phyloP scores from a whole-genome alignment of 2,797 vertebrate genomes.

The Neomorphus geoffroyi region DNA sequence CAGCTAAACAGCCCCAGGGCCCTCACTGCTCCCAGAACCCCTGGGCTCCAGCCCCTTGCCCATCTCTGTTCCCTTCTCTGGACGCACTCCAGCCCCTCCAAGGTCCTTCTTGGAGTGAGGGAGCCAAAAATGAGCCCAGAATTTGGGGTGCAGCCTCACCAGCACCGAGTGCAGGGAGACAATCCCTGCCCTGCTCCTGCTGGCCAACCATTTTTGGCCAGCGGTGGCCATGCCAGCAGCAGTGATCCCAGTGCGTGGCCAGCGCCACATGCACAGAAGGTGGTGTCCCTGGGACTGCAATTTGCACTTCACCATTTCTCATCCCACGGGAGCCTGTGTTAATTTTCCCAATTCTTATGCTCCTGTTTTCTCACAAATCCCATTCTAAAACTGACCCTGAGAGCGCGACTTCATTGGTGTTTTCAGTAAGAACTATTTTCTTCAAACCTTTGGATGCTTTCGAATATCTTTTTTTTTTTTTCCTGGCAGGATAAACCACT shows the following conservation, averaged over 20 bases:
- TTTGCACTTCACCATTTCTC: not conserved
- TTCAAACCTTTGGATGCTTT: slow-evolving; percentile 19
- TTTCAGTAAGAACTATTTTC: not conserved
- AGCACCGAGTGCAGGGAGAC: too few species aligned
- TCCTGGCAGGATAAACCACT: not conserved
- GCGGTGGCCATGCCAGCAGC: too few species aligned
- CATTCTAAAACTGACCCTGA: not conserved
- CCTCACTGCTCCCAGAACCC: too few species aligned
- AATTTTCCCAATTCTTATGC: not conserved
- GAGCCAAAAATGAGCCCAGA: too few species aligned
- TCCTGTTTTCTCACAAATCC: not conserved
- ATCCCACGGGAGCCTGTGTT: not conserved
- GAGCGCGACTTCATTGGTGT: not conserved
- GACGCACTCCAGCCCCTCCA: too few species aligned
- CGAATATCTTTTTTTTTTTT: not conserved
- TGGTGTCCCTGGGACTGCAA: fast-evolving
- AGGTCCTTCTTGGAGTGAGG: too few species aligned
- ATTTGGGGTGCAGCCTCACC: too few species aligned
- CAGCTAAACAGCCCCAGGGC: too few species aligned
- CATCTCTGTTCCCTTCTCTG: too few species aligned
- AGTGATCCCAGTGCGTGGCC: not conserved
- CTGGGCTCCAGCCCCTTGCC: too few species aligned
- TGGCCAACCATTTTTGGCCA: too few species aligned
- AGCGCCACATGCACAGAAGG: not conserved
- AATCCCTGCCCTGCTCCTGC: too few species aligned